Base-by-base conservation (phyloP, 1,140 invertebrate genomes). In the Nymphalis io region DNA sequence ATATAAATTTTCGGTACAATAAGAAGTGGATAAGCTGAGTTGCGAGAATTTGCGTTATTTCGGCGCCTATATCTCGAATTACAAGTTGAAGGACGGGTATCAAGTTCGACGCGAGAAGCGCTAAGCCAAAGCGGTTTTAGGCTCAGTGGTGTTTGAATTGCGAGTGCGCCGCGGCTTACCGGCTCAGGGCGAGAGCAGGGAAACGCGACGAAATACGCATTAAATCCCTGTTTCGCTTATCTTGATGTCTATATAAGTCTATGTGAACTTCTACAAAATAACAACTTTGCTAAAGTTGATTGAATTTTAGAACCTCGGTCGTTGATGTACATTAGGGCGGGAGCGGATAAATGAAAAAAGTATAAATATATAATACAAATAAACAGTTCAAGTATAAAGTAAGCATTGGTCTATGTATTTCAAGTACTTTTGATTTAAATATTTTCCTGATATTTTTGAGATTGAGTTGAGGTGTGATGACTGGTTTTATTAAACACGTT, bases 31-130 rank as follows among this genome's bases (percentile, higher is more conserved):
- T 21, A 70, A 55, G 64, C 38, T 67, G 76, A 80, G 78, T 85
- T 73, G 85, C 80, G 86, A 81, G 84, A 90, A 90, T 88, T 87
- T 86, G 83, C 84, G 74, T 88, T 86, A 89, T 86, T 90, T 86
- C 84, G 78, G 83, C 84, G 84, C 81, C 79, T 84, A 81, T 84
- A 82, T 83, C 81, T 82, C 79, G 78, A 87, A 88, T 89, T 84
- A 88, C 85, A 88, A 89, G 80, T 89, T 85, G 78, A 87, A 81
- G 84, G 84, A 83, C 78, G 84, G 80, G 82, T 84, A 85, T 87
- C 81, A 80, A 86, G 83, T 82, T 80, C 67, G 82, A 79, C 76
- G 78, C 78, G 78, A 72, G 78, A 87, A 76, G 85, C 88, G 87
- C 72, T 89, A 90, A 90, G 86, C 86, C 81, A 79, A 67, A 74